Evolutionary conservation across 2,113 vertebrate genomes (phyloP), one percentile per base, ranked within the genome.

Genomic region (Centropus bengalensis): DNA sequence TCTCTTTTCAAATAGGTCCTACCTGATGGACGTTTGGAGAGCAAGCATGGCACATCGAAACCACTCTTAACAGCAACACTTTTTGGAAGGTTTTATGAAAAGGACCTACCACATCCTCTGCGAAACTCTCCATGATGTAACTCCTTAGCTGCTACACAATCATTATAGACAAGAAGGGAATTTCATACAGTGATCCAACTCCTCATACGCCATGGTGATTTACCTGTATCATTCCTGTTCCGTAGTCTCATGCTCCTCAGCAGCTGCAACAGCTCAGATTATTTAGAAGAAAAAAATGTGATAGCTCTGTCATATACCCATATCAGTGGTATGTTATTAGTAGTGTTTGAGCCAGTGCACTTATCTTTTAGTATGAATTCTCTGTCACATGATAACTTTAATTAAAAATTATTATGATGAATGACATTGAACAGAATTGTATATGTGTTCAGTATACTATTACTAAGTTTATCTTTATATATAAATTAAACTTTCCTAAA

Each of bases 31-130:
- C 91, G 93, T 26, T 85, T 98, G 86, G 51, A 84, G 70, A 98
- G 92, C 62, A 83, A 97, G 56, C 68, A 86, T 4, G 32, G 86
- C 12, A 96, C 75, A 3, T 97, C 97, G 0, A 67, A 97, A 81
- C 97, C 97, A 0, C 55, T 98, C 3, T 0, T 98, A 84, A 97
- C 97, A 51, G 97, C 33, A 0, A 97, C 98, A 0, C 97, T 98
- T 42, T 98, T 98, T 77, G 98, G 98, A 83, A 98, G 98, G 62
- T 30, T 91, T 80, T 98, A 98, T 60, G 95, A 97, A 75, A 98
- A 97, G 78, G 98, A 98, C 45, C 36, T 4, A 9, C 60, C 28
- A 0, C 95, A 97, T 73, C 93, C 84, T 33, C 76, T 86, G 67
- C 5, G 40, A 52, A 51, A 3, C 21, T 63, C 88, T 42, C 13